A percentile compares a stretch with the other conserved stretches of the same genome.
Evolutionary conservation across 1,140 invertebrate species (phyloP).

Genomic region (Oncopodura yosiiana): DNA sequence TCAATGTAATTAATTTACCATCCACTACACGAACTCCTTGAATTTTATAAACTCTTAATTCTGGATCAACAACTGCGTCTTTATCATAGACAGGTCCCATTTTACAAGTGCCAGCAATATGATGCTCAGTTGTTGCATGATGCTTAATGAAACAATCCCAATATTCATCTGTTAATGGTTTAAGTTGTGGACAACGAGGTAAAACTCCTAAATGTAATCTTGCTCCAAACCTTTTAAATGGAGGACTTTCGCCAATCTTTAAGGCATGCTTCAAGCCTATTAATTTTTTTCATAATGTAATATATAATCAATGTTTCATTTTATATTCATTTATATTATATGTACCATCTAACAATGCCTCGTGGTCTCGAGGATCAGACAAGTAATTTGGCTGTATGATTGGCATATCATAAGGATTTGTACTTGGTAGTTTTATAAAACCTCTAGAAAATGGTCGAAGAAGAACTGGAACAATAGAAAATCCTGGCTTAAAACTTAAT

Average conservation of each 20-base stretch:
- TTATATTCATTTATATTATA: background rate
- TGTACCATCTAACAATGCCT: conserved; percentile 46
- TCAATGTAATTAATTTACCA: background rate
- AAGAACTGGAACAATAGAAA: conserved; percentile 33
- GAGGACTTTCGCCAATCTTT: conserved; percentile 47
- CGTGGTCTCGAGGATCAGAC: conserved; percentile 33
- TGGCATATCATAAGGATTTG: conserved; percentile 46
- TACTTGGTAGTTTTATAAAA: conserved; percentile 44
- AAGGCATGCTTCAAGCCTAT: conserved; percentile 51
- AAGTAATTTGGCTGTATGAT: conserved; percentile 46
- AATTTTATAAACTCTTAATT: conserved; percentile 41
- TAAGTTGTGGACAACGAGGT: conserved; percentile 18
- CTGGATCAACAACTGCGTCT: conserved; percentile 68
- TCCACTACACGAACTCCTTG: conserved; percentile 23
- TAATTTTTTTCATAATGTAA: background rate
- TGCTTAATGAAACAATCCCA: conserved; percentile 37
- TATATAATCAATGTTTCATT: background rate
- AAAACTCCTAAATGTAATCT: conserved; percentile 43
- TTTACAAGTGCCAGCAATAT: conserved; percentile 53
- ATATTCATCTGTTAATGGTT: conserved; percentile 21
- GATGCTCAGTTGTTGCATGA: conserved; percentile 45
- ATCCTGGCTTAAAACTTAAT: conserved; percentile 31
- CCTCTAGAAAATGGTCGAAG: conserved; percentile 44
- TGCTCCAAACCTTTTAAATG: conserved; percentile 50
- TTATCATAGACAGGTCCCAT: conserved; percentile 69